Evolutionary conservation across 2,797 vertebrate species (phyloP), one percentile per base, ranked within the genome.

Genomic region (Sebastes taczanowskii): DNA sequence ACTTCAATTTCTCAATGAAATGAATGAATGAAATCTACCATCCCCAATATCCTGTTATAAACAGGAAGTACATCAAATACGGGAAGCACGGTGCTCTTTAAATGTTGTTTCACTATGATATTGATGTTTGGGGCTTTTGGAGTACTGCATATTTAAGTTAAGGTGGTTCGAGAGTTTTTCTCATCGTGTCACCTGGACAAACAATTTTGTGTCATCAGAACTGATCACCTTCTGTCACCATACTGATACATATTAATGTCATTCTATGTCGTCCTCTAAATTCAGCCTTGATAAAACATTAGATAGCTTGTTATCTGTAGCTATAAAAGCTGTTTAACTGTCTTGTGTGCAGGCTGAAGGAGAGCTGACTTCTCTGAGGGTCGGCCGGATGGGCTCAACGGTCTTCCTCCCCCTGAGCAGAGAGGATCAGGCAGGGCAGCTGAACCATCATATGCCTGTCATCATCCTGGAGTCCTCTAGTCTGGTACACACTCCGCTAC

Each of bases 381-480:
- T 94, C 0, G 66, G 91, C 38, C 91, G 86, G 73, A 74, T 94
- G 0, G 94, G 94, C 27, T 90, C 96, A 0, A 91, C 94, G 3
- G 91, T 98, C 76, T 97, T 97, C 90, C 88, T 98, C 52, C 95
- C 97, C 5, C 78, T 96, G 27, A 88, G 94, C 86, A 92, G 98
- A 89, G 97, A 99, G 80, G 97, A 99, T 74, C 89, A 96, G 38
- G 93, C 95, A 2, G 91, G 93, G 3, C 65, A 96, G 46, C 85
- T 97, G 58, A 93, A 96, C 52, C 91, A 96, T 25, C 94, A 96
- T 72, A 93, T 99, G 88, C 97, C 97, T 1, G 90, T 99, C 79
- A 96, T 99, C 90, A 98, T 99, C 91, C 95, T 99, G 81, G 98
- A 99, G 80, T 96, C 97, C 18, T 97, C 97, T 0, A 92, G 93